These are phyloP conservation scores for Lordiphosa stackelbergi DNA, from an alignment of 1,140 invertebrate species.

Conservation along the genomic window DNA sequence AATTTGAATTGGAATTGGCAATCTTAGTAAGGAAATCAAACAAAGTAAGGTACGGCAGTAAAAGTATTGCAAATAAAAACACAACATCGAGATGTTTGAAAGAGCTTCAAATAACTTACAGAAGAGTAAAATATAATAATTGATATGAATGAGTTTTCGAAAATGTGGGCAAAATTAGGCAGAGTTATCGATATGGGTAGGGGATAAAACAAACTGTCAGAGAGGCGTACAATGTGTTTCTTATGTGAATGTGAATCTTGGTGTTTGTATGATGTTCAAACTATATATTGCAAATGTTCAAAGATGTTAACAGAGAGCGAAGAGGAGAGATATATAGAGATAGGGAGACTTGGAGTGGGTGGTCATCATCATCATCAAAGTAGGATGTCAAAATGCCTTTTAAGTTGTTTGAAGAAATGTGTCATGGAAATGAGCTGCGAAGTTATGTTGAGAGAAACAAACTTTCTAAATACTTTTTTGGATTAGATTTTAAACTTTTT, in stretches of 20 bases:
- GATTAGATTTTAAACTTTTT: conserved; percentile 21
- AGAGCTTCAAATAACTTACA: conserved; percentile 63
- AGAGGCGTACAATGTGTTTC: conserved; percentile 55
- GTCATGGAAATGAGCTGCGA: conserved; percentile 42
- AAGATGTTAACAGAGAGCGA: conserved; percentile 33
- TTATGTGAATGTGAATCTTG: conserved; percentile 36
- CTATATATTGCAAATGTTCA: conserved; percentile 45
- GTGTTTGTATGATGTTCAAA: conserved; percentile 48
- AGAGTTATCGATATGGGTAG: conserved; percentile 20
- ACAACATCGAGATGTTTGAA: conserved; percentile 76
- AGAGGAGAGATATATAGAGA: conserved; percentile 10
- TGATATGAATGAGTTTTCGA: conserved; percentile 43
- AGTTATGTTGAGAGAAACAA: conserved; percentile 39
- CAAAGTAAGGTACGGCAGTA: conserved; percentile 37
- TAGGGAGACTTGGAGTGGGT: conserved; percentile 18
- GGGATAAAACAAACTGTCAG: conserved; percentile 49
- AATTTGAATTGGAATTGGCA: conserved; percentile 48
- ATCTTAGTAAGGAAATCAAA: conserved; percentile 58
- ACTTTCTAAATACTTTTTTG: conserved; percentile 36
- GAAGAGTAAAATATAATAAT: conserved; percentile 55
- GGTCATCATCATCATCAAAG: conserved; percentile 21
- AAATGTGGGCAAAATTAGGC: conserved; percentile 11
- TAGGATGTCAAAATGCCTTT: conserved; percentile 4
- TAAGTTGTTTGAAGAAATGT: conserved; percentile 26
- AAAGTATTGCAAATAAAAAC: conserved; percentile 68